A percentile compares a stretch with the other conserved stretches of the same genome.
Evolutionary conservation across 2,113 vertebrate genomes (phyloP).

Genomic region (Puma concolor): DNA sequence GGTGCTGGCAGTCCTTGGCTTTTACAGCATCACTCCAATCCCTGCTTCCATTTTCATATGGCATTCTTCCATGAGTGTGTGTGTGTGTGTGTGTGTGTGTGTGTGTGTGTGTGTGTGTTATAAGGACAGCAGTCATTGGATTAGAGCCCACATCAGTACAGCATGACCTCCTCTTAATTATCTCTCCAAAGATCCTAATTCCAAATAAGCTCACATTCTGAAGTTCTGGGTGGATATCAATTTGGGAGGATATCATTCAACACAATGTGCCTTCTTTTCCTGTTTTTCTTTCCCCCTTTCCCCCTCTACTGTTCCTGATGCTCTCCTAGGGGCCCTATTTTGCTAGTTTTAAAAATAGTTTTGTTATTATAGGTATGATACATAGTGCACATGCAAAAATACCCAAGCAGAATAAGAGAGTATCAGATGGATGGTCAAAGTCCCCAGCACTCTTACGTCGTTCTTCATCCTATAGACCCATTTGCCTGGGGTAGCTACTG

Average conservation of each 20-base stretch:
- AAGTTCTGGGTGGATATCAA: background rate
- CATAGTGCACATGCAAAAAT: background rate
- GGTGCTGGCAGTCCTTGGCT: background rate
- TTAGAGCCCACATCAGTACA: background rate
- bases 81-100: background rate
- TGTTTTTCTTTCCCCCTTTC: background rate
- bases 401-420: background rate
- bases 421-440: background rate
- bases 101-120: background rate
- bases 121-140: background rate
- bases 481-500: background rate
- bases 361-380: background rate
- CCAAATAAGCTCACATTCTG: background rate
- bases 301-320: background rate
- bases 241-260: background rate
- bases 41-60: background rate
- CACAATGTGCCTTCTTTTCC: background rate
- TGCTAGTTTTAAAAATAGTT: background rate
- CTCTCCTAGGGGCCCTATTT: background rate
- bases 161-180: background rate
- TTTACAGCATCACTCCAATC: background rate
- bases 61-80: background rate
- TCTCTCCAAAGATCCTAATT: background rate
- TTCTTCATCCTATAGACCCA: background rate
- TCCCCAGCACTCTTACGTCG: background rate